A percentile compares a stretch with the other conserved stretches of the same genome.
phyloP scores from a whole-genome alignment of 2,797 vertebrate genomes.

The Dermochelys coriacea region DNA sequence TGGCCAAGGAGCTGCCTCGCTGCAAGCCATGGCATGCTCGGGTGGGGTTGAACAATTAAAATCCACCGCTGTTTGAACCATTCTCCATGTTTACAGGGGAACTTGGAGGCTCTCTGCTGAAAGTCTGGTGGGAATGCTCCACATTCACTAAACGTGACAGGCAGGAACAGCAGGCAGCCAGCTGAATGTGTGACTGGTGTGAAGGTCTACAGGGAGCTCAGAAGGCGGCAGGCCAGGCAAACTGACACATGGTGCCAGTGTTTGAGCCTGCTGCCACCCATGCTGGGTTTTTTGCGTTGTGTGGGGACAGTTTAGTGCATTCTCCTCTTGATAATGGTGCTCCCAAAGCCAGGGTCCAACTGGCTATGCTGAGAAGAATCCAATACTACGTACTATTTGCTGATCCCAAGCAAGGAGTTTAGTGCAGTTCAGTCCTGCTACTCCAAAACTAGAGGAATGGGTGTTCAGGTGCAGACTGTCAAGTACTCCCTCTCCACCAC shows the following conservation, averaged over 20 bases:
- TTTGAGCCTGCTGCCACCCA: neutral
- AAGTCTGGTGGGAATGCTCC: neutral
- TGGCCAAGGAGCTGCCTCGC: too few relatives aligned
- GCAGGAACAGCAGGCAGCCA: neutral
- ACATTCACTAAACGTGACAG: neutral
- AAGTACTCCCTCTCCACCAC: neutral
- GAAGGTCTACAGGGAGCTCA: neutral
- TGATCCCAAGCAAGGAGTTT: neutral
- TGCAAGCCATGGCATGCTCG: neutral
- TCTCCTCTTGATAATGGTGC: too few relatives aligned
- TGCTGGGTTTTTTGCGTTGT: neutral
- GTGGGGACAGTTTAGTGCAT: too few relatives aligned
- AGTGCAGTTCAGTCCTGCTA: neutral
- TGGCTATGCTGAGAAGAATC: too few relatives aligned
- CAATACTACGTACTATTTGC: neutral
- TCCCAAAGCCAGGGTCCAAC: too few relatives aligned
- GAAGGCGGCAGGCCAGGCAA: neutral
- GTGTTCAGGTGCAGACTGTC: neutral
- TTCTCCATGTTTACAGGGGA: neutral
- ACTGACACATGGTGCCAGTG: neutral
- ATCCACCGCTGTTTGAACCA: neutral
- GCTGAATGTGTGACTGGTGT: neutral
- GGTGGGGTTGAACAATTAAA: neutral
- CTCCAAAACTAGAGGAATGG: neutral
- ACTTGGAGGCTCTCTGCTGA: neutral